phyloP scores from a whole-genome alignment of 2,797 vertebrate genomes.

The Macroramphosus scolopax region DNA sequence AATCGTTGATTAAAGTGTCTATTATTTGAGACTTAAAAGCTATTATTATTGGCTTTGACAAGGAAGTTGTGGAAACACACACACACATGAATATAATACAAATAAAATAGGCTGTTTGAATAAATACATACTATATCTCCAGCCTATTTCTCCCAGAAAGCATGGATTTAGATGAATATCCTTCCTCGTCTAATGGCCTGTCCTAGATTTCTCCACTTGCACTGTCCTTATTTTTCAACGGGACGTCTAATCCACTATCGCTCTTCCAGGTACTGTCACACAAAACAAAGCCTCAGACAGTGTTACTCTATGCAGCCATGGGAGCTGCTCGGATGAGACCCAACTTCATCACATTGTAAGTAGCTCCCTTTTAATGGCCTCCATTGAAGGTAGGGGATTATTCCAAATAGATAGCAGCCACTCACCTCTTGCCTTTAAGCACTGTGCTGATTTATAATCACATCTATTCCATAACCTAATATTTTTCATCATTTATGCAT shows the following conservation, averaged over 20 bases:
- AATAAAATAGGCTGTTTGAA: too few relatives aligned
- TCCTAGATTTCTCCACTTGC: slow-evolving; percentile 69
- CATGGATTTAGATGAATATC: slow-evolving; percentile 37
- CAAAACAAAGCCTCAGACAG: slow-evolving; percentile 51
- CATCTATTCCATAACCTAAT: slow-evolving; percentile 41
- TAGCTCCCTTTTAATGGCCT: slow-evolving; percentile 44
- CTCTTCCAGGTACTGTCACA: slow-evolving; percentile 40
- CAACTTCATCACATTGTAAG: slow-evolving; percentile 52
- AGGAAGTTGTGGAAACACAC: too few relatives aligned
- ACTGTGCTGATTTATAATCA: slow-evolving; percentile 42
- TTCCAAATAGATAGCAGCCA: slow-evolving; percentile 28
- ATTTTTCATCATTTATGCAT: slow-evolving; percentile 46
- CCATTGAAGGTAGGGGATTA: slow-evolving; percentile 36
- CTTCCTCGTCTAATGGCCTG: slow-evolving; percentile 50
- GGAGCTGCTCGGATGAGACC: slow-evolving; percentile 48
- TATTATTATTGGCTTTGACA: too few relatives aligned
- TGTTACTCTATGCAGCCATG: slow-evolving; percentile 39
- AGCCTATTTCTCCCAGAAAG: slow-evolving; percentile 16
- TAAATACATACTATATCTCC: not conserved
- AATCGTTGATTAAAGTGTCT: not conserved
- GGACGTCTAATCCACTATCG: slow-evolving; percentile 43
- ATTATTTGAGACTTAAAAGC: slow-evolving; percentile 7
- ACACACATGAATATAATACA: too few relatives aligned
- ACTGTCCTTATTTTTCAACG: slow-evolving; percentile 51
- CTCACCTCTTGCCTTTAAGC: slow-evolving; percentile 35